A percentile compares a stretch with the other conserved stretches of the same genome.
phyloP scores from a whole-genome alignment of 2,888 invertebrate genomes.

The Eupithecia subfuscata region DNA sequence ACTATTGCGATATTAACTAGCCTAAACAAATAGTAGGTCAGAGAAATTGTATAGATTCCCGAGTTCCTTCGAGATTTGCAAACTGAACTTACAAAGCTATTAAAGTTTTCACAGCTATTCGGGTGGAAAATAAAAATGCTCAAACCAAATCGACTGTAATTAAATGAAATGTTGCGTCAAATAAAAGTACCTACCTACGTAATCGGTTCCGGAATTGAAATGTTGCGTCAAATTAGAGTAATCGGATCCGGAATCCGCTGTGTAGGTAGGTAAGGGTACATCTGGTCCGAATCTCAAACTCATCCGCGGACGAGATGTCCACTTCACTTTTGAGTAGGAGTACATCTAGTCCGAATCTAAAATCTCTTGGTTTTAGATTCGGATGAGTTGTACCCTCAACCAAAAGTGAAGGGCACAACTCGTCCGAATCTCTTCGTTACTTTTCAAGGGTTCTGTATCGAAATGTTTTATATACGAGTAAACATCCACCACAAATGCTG shows the following conservation, averaged over 20 bases:
- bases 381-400: too few relatives aligned
- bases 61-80: background rate
- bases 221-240: background rate
- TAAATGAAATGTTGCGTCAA: background rate
- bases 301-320: too few relatives aligned
- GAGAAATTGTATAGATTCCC: background rate
- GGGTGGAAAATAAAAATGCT: background rate
- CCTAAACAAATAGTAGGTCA: background rate
- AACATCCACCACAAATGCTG: too few relatives aligned
- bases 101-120: background rate
- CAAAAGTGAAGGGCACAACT: too few relatives aligned
- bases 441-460: too few relatives aligned
- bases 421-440: too few relatives aligned
- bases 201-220: background rate
- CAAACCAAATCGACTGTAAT: background rate
- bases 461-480: too few relatives aligned
- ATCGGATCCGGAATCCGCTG: background rate
- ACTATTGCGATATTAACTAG: background rate
- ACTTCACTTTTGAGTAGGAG: too few relatives aligned
- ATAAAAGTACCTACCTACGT: background rate
- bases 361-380: too few relatives aligned
- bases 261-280: too few relatives aligned
- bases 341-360: too few relatives aligned
- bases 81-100: background rate
- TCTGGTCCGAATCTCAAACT: too few relatives aligned